phyloP scores from a whole-genome alignment of 2,797 vertebrate species.

The Oryzias dopingdopingensis region DNA sequence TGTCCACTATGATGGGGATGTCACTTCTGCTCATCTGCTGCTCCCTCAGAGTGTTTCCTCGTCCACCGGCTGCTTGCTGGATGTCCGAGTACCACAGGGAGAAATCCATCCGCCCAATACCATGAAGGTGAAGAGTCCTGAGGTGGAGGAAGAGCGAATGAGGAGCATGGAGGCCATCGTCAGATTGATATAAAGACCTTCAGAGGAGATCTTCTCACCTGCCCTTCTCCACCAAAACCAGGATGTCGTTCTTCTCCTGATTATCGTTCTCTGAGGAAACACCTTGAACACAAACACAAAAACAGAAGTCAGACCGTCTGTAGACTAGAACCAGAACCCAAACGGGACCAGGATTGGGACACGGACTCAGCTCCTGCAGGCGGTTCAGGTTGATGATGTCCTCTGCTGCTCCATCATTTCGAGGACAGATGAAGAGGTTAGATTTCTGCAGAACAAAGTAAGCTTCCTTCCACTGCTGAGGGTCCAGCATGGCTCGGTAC shows the following conservation, averaged over 20 bases:
- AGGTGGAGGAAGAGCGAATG: not conserved
- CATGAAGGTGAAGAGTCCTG: constrained; percentile 94
- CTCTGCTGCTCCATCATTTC: constrained; percentile 83
- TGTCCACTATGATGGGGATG: constrained; percentile 96
- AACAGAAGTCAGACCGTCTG: not conserved
- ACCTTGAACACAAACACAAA: constrained; percentile 69
- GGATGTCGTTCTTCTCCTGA: constrained; percentile 89
- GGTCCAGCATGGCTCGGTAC: constrained; percentile 89
- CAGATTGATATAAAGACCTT: not conserved
- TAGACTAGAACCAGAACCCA: constrained; percentile 4
- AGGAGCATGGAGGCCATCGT: not conserved
- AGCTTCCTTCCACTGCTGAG: constrained; percentile 89
- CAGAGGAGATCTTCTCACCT: constrained; percentile 76
- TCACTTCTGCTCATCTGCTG: constrained; percentile 94
- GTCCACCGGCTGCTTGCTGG: constrained; percentile 85
- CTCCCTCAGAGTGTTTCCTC: constrained; percentile 87
- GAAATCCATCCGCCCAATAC: constrained; percentile 83
- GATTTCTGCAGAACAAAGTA: constrained; percentile 94
- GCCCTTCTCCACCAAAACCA: constrained; percentile 93
- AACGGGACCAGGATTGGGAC: not conserved
- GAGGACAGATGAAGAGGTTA: constrained; percentile 92
- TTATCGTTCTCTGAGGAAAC: constrained; percentile 80
- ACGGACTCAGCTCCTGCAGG: constrained; percentile 96
- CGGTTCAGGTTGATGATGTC: constrained; percentile 94
- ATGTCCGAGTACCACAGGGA: constrained; percentile 87